Evolutionary conservation across 1,140 invertebrate species (phyloP).

Genomic region (Heliconius eleuchia): DNA sequence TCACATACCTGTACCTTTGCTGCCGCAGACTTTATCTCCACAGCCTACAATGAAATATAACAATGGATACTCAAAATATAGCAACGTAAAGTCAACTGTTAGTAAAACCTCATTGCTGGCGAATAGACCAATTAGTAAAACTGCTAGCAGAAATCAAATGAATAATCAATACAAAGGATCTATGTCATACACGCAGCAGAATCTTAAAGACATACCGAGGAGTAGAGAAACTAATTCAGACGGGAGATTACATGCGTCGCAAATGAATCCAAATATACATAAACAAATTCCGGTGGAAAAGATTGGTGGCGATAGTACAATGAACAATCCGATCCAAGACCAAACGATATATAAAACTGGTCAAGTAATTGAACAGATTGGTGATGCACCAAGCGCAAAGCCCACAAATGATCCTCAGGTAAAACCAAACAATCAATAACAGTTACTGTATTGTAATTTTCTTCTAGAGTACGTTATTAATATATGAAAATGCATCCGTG

Average conservation of each 20-base stretch:
- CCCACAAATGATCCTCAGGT: not conserved
- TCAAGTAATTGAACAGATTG: constrained; percentile 44
- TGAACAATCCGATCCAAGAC: constrained; percentile 43
- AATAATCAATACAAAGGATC: constrained; percentile 72
- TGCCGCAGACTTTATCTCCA: constrained; percentile 68
- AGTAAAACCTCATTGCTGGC: constrained; percentile 67
- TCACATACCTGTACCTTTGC: constrained; percentile 41
- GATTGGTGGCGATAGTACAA: constrained; percentile 57
- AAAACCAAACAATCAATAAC: not conserved
- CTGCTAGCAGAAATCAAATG: constrained; percentile 60
- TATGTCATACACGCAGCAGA: constrained; percentile 65
- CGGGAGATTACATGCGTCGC: constrained; percentile 49
- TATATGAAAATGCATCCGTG: not conserved
- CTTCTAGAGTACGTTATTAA: too few relatives aligned
- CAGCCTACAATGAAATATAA: constrained; percentile 43
- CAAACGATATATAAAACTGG: constrained; percentile 35
- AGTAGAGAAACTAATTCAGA: constrained; percentile 53
- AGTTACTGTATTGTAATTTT: too few relatives aligned
- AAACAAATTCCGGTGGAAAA: constrained; percentile 53
- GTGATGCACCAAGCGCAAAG: constrained; percentile 45
- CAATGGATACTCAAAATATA: constrained; percentile 42
- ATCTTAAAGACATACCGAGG: constrained; percentile 40
- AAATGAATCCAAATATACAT: constrained; percentile 24
- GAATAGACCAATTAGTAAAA: constrained; percentile 43
- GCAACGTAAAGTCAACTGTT: constrained; percentile 61